A percentile compares a stretch with the other conserved stretches of the same genome.
Evolutionary conservation across 1,140 invertebrate species (phyloP).

Genomic region (Drosophila saltans): DNA sequence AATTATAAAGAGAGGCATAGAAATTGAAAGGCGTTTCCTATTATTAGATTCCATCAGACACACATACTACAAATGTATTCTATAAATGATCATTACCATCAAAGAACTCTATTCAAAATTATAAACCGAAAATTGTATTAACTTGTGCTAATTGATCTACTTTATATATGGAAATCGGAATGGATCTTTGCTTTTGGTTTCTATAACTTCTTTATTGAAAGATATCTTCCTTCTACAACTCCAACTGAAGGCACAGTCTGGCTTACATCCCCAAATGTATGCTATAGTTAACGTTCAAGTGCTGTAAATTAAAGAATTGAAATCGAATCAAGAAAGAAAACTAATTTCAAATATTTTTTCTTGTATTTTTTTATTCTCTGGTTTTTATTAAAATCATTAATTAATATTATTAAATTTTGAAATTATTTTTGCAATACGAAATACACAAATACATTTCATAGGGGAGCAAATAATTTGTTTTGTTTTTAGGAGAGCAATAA

Average conservation of each 20-base stretch:
- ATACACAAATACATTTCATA: conserved; percentile 55
- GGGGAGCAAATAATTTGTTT: conserved; percentile 50
- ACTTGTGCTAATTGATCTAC: no score
- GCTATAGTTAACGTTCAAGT: no score
- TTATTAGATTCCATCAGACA: conserved; percentile 55
- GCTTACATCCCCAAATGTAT: no score
- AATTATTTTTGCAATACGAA: conserved; percentile 29
- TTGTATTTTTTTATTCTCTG: neutral
- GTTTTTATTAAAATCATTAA: conserved; percentile 49
- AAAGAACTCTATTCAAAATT: no score
- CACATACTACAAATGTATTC: conserved; percentile 4
- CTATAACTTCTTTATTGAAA: no score
- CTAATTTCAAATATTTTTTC: no score
- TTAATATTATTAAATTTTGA: conserved; percentile 18
- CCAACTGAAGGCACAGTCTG: no score
- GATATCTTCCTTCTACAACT: no score
- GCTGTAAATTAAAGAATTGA: no score
- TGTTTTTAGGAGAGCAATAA: conserved; percentile 54
- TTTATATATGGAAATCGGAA: neutral
- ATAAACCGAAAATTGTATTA: no score
- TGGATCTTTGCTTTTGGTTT: no score
- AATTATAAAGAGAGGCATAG: conserved; percentile 19
- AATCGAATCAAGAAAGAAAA: no score
- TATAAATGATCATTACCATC: neutral
- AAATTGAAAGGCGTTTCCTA: conserved; percentile 51